These are phyloP conservation scores for Lasioglossum baleicum DNA, from an alignment of 1,140 invertebrate genomes.

Conservation along the genomic window DNA sequence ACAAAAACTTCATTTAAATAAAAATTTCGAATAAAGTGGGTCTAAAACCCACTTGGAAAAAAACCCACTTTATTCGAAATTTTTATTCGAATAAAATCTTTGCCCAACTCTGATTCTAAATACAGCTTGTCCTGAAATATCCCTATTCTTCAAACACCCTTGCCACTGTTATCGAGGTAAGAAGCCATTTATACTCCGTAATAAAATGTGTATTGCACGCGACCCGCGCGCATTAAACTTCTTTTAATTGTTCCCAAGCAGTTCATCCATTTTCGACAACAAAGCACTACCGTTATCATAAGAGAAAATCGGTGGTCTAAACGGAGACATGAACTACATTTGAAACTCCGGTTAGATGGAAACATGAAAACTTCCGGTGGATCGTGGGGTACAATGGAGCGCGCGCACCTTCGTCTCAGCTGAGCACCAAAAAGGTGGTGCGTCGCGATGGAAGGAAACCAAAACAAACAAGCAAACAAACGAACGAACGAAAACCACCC, in stretches of 20 bases:
- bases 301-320: not conserved
- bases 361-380: slow-evolving; percentile 32
- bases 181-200: too few species aligned
- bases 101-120: too few species aligned
- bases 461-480: slow-evolving; percentile 20
- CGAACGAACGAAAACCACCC: slow-evolving; percentile 12
- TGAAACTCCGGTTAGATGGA: slow-evolving; percentile 1
- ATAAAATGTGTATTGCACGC: not conserved
- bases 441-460: slow-evolving; percentile 19
- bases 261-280: slow-evolving; percentile 1
- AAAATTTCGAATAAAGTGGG: too few species aligned
- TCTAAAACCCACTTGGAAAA: too few species aligned
- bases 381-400: slow-evolving; percentile 15
- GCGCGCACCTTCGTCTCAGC: slow-evolving; percentile 18
- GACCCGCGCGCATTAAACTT: too few species aligned
- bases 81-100: too few species aligned
- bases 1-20: too few species aligned
- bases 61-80: too few species aligned
- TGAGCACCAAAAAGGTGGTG: slow-evolving; percentile 44
- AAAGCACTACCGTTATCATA: not conserved
- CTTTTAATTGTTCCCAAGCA: slow-evolving; percentile 1
- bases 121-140: too few species aligned
- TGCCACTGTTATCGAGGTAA: too few species aligned
- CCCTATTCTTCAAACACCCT: too few species aligned
- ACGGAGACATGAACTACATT: slow-evolving; percentile 21